These are phyloP conservation scores for Cheilosia soror DNA, from an alignment of 2,888 invertebrate genomes.

Conservation along the genomic window DNA sequence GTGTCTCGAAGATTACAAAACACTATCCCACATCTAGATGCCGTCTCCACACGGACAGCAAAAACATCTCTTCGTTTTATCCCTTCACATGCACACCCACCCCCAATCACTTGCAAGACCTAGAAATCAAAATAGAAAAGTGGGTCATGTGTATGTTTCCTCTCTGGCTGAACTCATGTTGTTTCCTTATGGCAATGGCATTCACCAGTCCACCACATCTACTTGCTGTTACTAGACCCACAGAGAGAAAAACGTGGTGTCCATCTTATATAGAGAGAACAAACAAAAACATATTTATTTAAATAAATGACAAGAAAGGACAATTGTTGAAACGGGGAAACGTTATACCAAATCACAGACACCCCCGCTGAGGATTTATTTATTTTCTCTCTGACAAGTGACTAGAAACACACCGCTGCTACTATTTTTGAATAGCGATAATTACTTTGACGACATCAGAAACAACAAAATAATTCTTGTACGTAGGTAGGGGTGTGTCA, in stretches of 20 bases:
- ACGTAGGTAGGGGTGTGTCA: conserved; percentile 49
- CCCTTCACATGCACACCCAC: conserved; percentile 16
- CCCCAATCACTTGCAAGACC: conserved; percentile 27
- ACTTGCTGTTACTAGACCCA: background rate
- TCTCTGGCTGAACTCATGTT: conserved; percentile 41
- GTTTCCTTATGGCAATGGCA: conserved; percentile 37
- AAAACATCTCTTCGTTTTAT: conserved; percentile 17
- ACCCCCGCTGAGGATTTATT: conserved; percentile 50
- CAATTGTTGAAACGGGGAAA: conserved; percentile 15
- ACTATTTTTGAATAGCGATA: conserved; percentile 51
- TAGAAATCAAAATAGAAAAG: conserved; percentile 35
- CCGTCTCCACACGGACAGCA: conserved; percentile 24
- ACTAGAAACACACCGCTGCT: conserved; percentile 8
- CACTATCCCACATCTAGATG: conserved; percentile 21
- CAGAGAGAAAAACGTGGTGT: background rate
- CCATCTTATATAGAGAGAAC: background rate
- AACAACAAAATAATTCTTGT: conserved; percentile 51
- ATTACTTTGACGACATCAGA: conserved; percentile 65
- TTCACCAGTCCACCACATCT: background rate
- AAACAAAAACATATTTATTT: conserved; percentile 30
- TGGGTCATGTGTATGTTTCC: conserved; percentile 56
- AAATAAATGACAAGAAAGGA: conserved; percentile 37
- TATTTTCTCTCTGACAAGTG: conserved; percentile 38
- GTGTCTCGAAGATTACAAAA: conserved; percentile 15
- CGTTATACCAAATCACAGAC: conserved; percentile 34